phyloP scores from a whole-genome alignment of 2,113 vertebrate genomes.

The Taxidea taxus region DNA sequence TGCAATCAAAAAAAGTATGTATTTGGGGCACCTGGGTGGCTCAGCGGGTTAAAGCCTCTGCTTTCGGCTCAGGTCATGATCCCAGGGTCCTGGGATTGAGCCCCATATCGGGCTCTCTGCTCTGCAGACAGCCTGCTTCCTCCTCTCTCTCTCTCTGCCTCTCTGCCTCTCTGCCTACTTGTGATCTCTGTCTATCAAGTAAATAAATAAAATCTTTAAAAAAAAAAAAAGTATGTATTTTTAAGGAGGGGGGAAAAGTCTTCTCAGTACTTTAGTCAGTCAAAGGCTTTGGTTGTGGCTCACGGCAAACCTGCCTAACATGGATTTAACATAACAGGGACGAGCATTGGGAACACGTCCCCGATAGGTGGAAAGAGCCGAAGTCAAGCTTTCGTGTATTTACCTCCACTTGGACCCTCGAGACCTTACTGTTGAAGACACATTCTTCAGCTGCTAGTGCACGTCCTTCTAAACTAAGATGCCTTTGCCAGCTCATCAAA shows the following conservation, averaged over 20 bases:
- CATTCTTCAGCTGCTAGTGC: neutral
- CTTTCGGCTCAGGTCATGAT: too few relatives aligned
- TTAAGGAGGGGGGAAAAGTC: neutral
- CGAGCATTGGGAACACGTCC: neutral
- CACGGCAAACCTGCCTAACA: neutral
- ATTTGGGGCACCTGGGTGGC: too few relatives aligned
- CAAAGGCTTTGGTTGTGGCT: neutral
- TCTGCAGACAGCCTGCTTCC: too few relatives aligned
- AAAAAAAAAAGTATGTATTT: neutral
- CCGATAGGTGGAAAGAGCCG: neutral
- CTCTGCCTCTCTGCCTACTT: too few relatives aligned
- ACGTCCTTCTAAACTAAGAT: neutral
- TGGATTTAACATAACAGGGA: neutral
- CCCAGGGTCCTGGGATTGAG: too few relatives aligned
- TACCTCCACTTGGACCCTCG: neutral
- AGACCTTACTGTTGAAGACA: neutral
- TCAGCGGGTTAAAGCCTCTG: too few relatives aligned
- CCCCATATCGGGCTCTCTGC: too few relatives aligned
- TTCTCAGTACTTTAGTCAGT: neutral
- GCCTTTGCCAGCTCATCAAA: neutral
- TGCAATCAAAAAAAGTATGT: neutral
- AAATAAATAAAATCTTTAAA: too few relatives aligned
- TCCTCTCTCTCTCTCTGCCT: too few relatives aligned
- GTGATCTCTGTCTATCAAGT: too few relatives aligned
- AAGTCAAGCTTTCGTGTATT: neutral